phyloP scores from a whole-genome alignment of 2,797 vertebrate genomes.

The Chelidonichthys spinosus region DNA sequence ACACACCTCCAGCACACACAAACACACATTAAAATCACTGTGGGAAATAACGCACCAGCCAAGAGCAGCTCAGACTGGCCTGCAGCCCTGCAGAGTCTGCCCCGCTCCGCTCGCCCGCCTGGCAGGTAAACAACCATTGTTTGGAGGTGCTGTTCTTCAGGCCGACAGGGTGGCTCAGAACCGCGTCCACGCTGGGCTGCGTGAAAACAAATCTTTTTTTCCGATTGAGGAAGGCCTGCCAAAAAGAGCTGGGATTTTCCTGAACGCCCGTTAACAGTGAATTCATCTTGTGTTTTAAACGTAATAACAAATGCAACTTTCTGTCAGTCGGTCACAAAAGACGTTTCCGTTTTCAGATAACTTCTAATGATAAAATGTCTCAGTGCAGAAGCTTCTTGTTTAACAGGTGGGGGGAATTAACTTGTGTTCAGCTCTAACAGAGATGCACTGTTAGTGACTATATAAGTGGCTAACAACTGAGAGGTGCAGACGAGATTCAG shows the following conservation, averaged over 20 bases:
- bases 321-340: background rate
- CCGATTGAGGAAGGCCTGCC: background rate
- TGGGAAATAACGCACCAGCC: constrained; percentile 61
- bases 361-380: background rate
- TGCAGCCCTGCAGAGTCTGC: constrained; percentile 36
- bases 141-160: constrained; percentile 49
- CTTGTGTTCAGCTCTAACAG: too few relatives aligned
- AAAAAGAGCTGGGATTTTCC: background rate
- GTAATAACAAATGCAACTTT: too few relatives aligned
- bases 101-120: constrained; percentile 45
- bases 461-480: too few relatives aligned
- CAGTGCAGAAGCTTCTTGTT: background rate
- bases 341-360: background rate
- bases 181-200: constrained; percentile 23
- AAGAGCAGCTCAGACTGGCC: constrained; percentile 57
- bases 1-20: constrained; percentile 42
- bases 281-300: background rate
- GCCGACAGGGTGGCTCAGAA: constrained; percentile 26
- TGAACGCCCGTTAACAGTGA: background rate
- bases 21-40: constrained; percentile 43
- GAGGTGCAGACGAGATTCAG: too few relatives aligned
- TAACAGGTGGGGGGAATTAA: background rate
- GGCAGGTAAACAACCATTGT: constrained; percentile 71
- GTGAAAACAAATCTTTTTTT: constrained; percentile 27
- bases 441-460: too few relatives aligned